Evolutionary conservation across 2,113 vertebrate species (phyloP).

Genomic region (Corydoras maculifer): DNA sequence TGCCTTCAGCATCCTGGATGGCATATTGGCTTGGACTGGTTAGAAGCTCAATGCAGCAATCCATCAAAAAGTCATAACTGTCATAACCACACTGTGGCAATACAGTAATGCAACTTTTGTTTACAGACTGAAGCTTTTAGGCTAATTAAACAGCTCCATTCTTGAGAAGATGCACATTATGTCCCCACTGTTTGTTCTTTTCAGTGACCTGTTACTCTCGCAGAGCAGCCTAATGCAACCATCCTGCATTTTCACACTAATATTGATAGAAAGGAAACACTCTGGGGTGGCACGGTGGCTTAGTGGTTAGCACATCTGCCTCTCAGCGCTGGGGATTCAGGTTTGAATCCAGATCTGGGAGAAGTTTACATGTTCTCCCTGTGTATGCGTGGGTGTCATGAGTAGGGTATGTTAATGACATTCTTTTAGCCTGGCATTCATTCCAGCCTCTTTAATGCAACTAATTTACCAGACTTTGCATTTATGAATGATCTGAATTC

Average conservation of each 20-base stretch:
- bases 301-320: no score
- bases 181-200: constrained; percentile 19
- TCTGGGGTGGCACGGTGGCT: no score
- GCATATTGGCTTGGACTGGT: constrained; percentile 32
- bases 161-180: constrained; percentile 37
- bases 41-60: constrained; percentile 46
- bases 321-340: no score
- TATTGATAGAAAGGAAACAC: no score
- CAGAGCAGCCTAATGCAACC: neutral
- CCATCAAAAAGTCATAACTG: constrained; percentile 58
- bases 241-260: neutral
- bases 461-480: no score
- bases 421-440: no score
- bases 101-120: constrained; percentile 52
- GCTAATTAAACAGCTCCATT: constrained; percentile 44
- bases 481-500: no score
- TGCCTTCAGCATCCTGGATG: constrained; percentile 2
- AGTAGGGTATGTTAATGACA: no score
- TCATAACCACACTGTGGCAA: constrained; percentile 50
- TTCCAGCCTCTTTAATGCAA: no score
- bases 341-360: no score
- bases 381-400: no score
- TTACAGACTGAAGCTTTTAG: constrained; percentile 48
- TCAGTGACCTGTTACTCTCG: constrained; percentile 21
- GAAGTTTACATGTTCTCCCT: no score